Evolutionary conservation across 1,140 invertebrate genomes (phyloP), one percentile per base, ranked within the genome.

Genomic region (Trigoniulus corallinus): DNA sequence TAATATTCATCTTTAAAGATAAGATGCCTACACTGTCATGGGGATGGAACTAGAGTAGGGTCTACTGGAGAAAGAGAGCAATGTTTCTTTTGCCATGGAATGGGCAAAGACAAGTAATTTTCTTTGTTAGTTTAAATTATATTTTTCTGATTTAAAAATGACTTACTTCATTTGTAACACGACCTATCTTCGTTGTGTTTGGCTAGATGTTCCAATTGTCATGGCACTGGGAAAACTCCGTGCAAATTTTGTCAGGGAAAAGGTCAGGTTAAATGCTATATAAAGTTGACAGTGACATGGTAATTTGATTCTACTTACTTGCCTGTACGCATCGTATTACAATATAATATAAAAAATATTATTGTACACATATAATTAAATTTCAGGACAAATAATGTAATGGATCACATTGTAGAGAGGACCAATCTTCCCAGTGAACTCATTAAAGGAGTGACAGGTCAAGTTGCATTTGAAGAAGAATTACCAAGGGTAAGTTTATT

Each of bases 391-490:
- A 46, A 54, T 54, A 23, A 44, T 50, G 20, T 50, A 3, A 25
- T 49, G 22, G 70, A 72, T 54, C 64, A 69, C 57, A 65, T 72
- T 43, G 64, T 70, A 21, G 69, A 72, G 52, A 62, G 66, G 27
- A 66, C 66, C n/a, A 59, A 64, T 2, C 56, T 76, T 23, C 72
- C 71, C 3, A 67, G 72, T 55, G 64, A 73, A 37, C 62, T 73
- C 18, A 64, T 76, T 24, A 58, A 67, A 45, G 60, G 59, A 52
- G 73, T 70, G 3, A 63, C 66, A 2, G 74, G 74, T 12, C 65
- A 74, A 56, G 62, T 71, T 24, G 69, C 69, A 15, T 72, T 73
- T 55, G 69, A 73, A 60, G 73, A 76, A 59, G 67, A 72, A 48
- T 55, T 56, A 12, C 56, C 56, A 13, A 54, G 53, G 55, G 65